phyloP scores from a whole-genome alignment of 2,797 vertebrate species.

The Sebastes nivosus region DNA sequence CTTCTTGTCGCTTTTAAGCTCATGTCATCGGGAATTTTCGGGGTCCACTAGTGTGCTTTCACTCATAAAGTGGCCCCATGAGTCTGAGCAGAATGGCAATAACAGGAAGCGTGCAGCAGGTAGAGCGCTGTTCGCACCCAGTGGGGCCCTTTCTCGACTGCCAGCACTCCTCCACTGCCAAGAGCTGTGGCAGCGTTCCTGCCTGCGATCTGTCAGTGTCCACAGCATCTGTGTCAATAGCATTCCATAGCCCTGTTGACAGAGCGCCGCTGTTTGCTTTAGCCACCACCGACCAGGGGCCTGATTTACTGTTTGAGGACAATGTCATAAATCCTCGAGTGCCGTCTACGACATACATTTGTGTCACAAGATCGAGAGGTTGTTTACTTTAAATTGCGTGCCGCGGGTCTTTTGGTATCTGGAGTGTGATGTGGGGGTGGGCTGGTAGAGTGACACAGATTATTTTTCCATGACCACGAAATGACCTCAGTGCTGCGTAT shows the following conservation, averaged over 20 bases:
- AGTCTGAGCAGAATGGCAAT: conserved; percentile 43
- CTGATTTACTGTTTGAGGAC: conserved; percentile 80
- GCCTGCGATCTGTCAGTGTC: conserved; percentile 76
- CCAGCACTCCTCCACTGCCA: conserved; percentile 57
- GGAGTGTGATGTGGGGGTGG: conserved; percentile 26
- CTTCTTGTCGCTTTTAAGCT: conserved; percentile 9
- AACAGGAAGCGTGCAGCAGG: conserved; percentile 73
- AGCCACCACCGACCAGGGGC: conserved; percentile 69
- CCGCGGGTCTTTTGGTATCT: conserved; percentile 51
- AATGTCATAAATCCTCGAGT: conserved; percentile 75
- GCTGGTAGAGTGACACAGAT: conserved; percentile 44
- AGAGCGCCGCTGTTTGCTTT: conserved; percentile 79
- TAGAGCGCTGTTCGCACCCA: conserved; percentile 53
- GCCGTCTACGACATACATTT: conserved; percentile 60
- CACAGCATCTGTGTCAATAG: conserved; percentile 86
- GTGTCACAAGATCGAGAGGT: conserved; percentile 65
- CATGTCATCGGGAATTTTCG: background rate
- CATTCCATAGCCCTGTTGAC: conserved; percentile 81
- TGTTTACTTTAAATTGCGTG: conserved; percentile 70
- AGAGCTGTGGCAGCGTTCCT: conserved; percentile 68
- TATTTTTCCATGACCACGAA: conserved; percentile 70
- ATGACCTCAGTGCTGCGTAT: conserved; percentile 60
- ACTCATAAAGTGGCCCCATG: conserved; percentile 18
- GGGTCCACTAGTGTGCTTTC: conserved; percentile 14
- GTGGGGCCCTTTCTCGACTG: conserved; percentile 46